phyloP scores from a whole-genome alignment of 2,797 vertebrate genomes.

The Scarus forsteni region DNA sequence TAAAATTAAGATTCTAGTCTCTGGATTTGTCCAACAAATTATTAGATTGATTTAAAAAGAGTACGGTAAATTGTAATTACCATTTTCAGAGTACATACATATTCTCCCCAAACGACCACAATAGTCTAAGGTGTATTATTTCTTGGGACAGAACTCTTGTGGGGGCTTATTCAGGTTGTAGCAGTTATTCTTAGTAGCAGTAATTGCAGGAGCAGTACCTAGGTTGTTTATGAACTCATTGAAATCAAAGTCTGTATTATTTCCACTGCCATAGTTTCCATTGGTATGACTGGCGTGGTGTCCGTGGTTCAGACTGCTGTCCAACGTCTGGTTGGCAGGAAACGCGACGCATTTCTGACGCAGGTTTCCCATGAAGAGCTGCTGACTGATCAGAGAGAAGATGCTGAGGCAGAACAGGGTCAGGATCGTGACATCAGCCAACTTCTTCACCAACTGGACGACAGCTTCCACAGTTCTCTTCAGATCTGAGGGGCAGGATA shows the following conservation, averaged over 20 bases:
- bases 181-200: not conserved
- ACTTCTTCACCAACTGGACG: constrained; percentile 99
- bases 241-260: constrained; percentile 79
- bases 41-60: no score
- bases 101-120: no score
- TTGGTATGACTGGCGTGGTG: constrained; percentile 81
- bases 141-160: no score
- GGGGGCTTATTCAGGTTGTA: no score
- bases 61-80: no score
- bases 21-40: no score
- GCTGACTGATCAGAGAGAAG: constrained; percentile 97
- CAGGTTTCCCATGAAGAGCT: constrained; percentile 99
- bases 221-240: constrained; percentile 80
- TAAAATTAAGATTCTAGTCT: no score
- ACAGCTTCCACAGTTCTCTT: constrained; percentile 99
- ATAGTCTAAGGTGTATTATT: no score
- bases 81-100: no score
- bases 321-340: constrained; percentile 18
- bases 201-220: constrained; percentile 72
- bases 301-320: constrained; percentile 89
- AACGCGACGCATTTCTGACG: constrained; percentile 93
- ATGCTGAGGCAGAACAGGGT: constrained; percentile 99
- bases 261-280: constrained; percentile 72
- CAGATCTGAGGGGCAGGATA: constrained; percentile 86
- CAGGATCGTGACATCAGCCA: constrained; percentile 99